These are phyloP conservation scores for Acanthopagrus latus DNA, from an alignment of 2,797 vertebrate species.

Conservation along the genomic window DNA sequence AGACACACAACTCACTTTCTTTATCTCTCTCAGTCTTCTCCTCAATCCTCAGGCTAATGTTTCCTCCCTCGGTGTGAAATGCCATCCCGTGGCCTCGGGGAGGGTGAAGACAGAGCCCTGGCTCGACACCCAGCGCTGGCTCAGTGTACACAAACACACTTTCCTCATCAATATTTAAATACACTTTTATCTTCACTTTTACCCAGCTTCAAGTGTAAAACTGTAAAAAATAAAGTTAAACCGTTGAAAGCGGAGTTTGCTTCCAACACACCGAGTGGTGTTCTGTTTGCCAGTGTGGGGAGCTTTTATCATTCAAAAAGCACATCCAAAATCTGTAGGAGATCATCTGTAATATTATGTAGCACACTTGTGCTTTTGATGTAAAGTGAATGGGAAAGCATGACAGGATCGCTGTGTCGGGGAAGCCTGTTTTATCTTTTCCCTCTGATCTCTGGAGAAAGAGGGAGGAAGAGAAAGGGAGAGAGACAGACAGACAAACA, in stretches of 20 bases:
- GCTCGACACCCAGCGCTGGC: constrained; percentile 32
- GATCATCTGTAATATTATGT: constrained; percentile 60
- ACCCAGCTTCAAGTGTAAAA: constrained; percentile 34
- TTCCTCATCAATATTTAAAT: constrained; percentile 76
- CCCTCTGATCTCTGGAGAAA: constrained; percentile 67
- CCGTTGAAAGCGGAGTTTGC: constrained; percentile 38
- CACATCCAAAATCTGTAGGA: constrained; percentile 47
- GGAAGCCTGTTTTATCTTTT: constrained; percentile 64
- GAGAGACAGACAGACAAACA: constrained; percentile 29
- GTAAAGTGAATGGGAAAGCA: constrained; percentile 61
- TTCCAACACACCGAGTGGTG: constrained; percentile 21
- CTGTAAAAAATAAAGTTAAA: constrained; percentile 25
- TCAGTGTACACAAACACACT: constrained; percentile 60
- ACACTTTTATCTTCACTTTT: constrained; percentile 43
- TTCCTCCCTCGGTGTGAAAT: constrained; percentile 51
- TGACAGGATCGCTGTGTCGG: constrained; percentile 57
- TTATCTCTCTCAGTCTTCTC: constrained; percentile 32
- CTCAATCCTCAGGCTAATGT: constrained; percentile 36
- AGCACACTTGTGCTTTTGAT: constrained; percentile 58
- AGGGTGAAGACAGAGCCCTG: constrained; percentile 50
- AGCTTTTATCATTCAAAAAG: constrained; percentile 46
- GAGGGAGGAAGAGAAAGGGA: constrained; percentile 29
- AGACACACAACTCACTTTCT: constrained; percentile 9
- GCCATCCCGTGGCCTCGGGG: constrained; percentile 53
- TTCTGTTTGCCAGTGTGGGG: constrained; percentile 23